These are phyloP conservation scores for Carettochelys insculpta DNA, from an alignment of 2,113 vertebrate species.

Conservation along the genomic window DNA sequence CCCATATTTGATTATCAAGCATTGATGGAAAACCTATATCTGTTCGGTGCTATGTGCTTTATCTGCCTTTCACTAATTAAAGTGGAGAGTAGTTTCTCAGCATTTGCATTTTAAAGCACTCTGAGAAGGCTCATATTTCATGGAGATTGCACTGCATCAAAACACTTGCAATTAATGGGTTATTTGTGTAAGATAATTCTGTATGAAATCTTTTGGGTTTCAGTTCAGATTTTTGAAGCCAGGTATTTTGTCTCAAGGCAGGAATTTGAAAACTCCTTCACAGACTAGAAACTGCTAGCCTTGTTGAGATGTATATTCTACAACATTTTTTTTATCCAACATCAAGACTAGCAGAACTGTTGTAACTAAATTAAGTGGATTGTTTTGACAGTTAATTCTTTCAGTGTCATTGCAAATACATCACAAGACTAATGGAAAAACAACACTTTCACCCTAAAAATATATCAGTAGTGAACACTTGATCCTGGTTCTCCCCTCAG, in stretches of 20 bases:
- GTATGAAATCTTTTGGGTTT: neutral
- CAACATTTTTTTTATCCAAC: no score
- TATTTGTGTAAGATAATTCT: neutral
- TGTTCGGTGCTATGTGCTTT: neutral
- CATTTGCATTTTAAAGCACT: slow-evolving; percentile 53
- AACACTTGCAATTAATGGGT: slow-evolving; percentile 43
- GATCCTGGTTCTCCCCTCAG: neutral
- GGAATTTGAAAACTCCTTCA: neutral
- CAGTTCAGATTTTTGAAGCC: slow-evolving; percentile 19
- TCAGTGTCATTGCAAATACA: neutral
- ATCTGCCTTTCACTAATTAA: neutral
- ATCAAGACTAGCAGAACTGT: neutral
- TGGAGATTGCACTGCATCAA: slow-evolving; percentile 30
- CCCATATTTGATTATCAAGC: slow-evolving; percentile 30
- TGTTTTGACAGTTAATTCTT: neutral
- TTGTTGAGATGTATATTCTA: neutral
- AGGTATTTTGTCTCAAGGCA: neutral
- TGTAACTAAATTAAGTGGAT: neutral
- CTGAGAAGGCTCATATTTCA: neutral
- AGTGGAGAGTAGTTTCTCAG: neutral
- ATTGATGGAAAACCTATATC: neutral
- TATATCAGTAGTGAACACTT: neutral
- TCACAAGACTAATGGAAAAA: neutral
- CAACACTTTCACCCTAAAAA: neutral
- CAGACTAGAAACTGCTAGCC: neutral